Evolutionary conservation across 2,797 vertebrate genomes (phyloP).

Genomic region (Spea hammondii): DNA sequence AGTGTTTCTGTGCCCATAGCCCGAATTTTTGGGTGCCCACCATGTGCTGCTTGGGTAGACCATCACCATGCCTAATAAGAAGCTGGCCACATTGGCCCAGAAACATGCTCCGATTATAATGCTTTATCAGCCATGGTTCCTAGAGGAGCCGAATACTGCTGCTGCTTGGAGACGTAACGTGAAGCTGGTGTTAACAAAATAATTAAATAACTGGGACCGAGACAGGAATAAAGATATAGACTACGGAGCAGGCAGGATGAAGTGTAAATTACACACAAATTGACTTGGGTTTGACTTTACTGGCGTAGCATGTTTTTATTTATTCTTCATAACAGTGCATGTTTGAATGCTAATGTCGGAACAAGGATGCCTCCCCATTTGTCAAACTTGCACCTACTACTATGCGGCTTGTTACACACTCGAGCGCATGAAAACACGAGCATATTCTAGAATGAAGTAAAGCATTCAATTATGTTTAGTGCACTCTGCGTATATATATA

Average conservation of each 20-base stretch:
- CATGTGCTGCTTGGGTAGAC: constrained; percentile 5
- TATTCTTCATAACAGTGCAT: constrained; percentile 37
- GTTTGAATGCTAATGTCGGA: constrained; percentile 38
- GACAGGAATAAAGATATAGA: constrained; percentile 52
- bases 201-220: constrained; percentile 59
- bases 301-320: constrained; percentile 36
- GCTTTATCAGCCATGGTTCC: constrained; percentile 28
- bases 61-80: constrained; percentile 22
- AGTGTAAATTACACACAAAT: constrained; percentile 62
- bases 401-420: constrained; percentile 21
- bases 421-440: background rate
- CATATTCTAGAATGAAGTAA: too few relatives aligned
- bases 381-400: constrained; percentile 23
- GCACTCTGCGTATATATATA: too few relatives aligned
- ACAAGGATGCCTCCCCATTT: constrained; percentile 14
- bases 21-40: background rate
- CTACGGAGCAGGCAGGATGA: constrained; percentile 60
- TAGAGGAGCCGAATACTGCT: constrained; percentile 17
- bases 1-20: too few relatives aligned
- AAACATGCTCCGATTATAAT: constrained; percentile 37
- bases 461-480: too few relatives aligned
- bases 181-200: constrained; percentile 51
- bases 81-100: constrained; percentile 32
- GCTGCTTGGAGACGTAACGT: constrained; percentile 14
- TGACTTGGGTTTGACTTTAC: constrained; percentile 55